A percentile compares a stretch with the other conserved stretches of the same genome.
Evolutionary conservation across 2,113 vertebrate genomes (phyloP).

Genomic region (Mormyrus iriodes): DNA sequence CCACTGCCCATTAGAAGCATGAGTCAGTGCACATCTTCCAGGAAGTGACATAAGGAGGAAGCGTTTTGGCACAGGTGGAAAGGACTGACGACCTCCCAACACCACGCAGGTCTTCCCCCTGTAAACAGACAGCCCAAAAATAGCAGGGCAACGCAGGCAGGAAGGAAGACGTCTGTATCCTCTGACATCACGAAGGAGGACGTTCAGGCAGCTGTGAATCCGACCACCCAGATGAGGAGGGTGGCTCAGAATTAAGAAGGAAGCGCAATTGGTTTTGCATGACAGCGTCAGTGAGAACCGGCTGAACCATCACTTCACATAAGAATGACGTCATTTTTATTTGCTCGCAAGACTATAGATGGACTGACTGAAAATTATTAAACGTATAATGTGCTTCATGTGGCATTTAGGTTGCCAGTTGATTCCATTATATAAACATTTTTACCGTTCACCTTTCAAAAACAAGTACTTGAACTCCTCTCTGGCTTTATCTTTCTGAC

Average conservation of each 20-base stretch:
- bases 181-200: slow-evolving; percentile 9
- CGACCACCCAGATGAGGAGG: not conserved
- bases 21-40: slow-evolving; percentile 20
- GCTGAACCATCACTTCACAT: not conserved
- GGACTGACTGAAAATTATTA: not conserved
- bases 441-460: not conserved
- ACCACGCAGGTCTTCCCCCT: slow-evolving; percentile 18
- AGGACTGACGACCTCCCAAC: slow-evolving; percentile 16
- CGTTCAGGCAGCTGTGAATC: slow-evolving; percentile 13
- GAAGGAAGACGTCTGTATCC: slow-evolving; percentile 38
- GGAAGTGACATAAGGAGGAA: slow-evolving; percentile 36
- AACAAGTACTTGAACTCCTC: not conserved
- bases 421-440: not conserved
- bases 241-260: not conserved
- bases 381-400: not conserved
- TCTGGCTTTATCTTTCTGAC: not conserved
- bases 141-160: slow-evolving; percentile 11
- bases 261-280: not conserved
- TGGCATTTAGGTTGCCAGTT: not conserved
- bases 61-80: slow-evolving; percentile 33
- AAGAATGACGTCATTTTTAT: not conserved
- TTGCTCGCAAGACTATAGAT: not conserved
- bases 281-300: not conserved
- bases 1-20: not conserved
- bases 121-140: slow-evolving; percentile 20